phyloP scores from a whole-genome alignment of 2,888 invertebrate genomes.

The Thereva unica region DNA sequence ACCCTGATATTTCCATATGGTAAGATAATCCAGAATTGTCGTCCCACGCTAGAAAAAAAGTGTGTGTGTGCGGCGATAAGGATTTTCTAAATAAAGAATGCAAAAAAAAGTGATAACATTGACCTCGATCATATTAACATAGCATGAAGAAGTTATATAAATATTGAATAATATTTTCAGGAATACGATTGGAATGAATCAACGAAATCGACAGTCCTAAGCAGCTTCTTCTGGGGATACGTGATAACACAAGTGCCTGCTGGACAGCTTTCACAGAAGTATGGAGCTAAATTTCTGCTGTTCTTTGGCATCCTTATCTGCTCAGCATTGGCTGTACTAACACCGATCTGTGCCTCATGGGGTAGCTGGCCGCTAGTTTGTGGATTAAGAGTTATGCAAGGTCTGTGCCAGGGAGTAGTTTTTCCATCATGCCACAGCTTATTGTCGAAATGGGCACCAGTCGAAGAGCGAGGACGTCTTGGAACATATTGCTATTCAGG shows the following conservation, averaged over 20 bases:
- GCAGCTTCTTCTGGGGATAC: constrained; percentile 74
- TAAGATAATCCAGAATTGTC: no score
- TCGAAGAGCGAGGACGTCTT: constrained; percentile 67
- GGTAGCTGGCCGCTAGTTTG: constrained; percentile 67
- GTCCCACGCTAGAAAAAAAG: no score
- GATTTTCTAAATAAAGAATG: no score
- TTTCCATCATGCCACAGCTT: constrained; percentile 71
- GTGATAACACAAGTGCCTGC: constrained; percentile 67
- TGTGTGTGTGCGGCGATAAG: no score
- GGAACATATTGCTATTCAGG: constrained; percentile 72
- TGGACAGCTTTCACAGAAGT: constrained; percentile 70
- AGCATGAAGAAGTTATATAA: no score
- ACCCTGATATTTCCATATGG: no score
- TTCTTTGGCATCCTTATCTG: constrained; percentile 64
- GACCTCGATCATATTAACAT: no score
- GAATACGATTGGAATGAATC: constrained; percentile 64
- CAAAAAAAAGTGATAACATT: no score
- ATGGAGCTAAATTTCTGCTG: constrained; percentile 70
- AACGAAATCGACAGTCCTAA: constrained; percentile 63
- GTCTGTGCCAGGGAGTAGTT: constrained; percentile 69
- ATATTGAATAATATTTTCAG: constrained; percentile 53
- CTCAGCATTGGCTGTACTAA: constrained; percentile 67
- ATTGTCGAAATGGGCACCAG: constrained; percentile 73
- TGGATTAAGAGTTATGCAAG: constrained; percentile 67
- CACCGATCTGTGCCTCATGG: constrained; percentile 69